phyloP scores from a whole-genome alignment of 2,797 vertebrate genomes.

The Tapirus indicus region DNA sequence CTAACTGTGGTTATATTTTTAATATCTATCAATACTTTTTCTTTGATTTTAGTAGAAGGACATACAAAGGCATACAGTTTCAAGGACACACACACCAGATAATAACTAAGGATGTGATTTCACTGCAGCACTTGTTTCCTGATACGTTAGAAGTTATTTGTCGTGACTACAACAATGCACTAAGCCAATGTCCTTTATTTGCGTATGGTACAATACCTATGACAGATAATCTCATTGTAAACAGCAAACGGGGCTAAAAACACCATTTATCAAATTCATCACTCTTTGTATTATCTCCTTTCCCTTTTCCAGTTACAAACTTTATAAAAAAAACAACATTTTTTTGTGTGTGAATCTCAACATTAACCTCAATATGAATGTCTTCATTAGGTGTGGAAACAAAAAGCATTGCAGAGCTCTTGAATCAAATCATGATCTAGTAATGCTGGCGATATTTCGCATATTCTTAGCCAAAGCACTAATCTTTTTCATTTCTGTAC shows the following conservation, averaged over 20 bases:
- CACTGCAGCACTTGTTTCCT: not conserved
- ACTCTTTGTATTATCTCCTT: not conserved
- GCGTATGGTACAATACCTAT: not conserved
- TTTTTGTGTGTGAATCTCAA: not conserved
- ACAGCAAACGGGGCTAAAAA: slow-evolving; percentile 44
- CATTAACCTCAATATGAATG: not conserved
- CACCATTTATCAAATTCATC: slow-evolving; percentile 19
- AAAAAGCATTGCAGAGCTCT: not conserved
- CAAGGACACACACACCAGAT: not conserved
- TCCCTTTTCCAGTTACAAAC: not conserved
- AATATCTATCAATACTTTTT: not conserved
- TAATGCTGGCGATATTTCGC: not conserved
- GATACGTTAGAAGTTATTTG: not conserved
- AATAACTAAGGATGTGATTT: not conserved
- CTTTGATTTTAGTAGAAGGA: not conserved
- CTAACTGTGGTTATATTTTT: not conserved
- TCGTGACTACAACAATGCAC: not conserved
- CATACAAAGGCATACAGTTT: not conserved
- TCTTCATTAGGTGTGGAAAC: not conserved
- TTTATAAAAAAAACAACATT: not conserved
- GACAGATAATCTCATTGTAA: not conserved
- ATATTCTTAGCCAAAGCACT: not conserved
- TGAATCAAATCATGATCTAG: not conserved
- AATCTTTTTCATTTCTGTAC: not conserved
- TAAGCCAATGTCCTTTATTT: not conserved